Conservation (phyloP, 2,797 vertebrate genomes). For the Rhabdomys pumilio region DNA sequence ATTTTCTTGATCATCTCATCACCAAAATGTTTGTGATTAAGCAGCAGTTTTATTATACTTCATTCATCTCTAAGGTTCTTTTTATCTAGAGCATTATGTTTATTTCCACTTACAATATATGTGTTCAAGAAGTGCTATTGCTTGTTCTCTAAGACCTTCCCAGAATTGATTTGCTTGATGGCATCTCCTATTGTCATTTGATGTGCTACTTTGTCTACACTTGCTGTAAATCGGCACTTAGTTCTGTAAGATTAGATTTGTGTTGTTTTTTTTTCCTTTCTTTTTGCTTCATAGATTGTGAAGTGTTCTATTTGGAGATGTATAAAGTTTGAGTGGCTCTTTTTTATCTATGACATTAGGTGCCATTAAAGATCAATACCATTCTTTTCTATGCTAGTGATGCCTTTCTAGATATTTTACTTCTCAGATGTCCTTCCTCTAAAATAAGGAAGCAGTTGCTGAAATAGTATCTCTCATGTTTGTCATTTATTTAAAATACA, state of each 20-base stretch:
- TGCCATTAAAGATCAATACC: slow-evolving; percentile 4
- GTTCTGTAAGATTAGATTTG: slow-evolving; percentile 15
- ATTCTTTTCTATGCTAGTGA: neutral
- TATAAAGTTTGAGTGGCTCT: neutral
- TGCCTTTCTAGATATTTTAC: neutral
- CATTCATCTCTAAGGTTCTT: neutral
- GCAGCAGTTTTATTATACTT: slow-evolving; percentile 36
- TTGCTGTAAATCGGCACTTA: slow-evolving; percentile 26
- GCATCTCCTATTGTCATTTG: slow-evolving; percentile 13
- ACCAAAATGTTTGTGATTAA: neutral
- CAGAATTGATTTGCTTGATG: slow-evolving; percentile 8
- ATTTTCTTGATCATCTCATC: slow-evolving; percentile 43
- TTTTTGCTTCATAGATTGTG: neutral
- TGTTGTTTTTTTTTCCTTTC: neutral
- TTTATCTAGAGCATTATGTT: neutral
- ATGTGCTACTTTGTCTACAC: slow-evolving; percentile 3
- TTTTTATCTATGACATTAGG: slow-evolving; percentile 44
- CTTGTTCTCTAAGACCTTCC: slow-evolving; percentile 44
- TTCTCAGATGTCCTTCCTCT: slow-evolving; percentile 11
- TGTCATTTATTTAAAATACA: slow-evolving; percentile 45
- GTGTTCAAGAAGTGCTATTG: neutral
- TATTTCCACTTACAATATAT: neutral
- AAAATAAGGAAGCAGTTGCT: slow-evolving; percentile 25
- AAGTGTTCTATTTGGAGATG: slow-evolving; percentile 35
- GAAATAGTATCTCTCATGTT: neutral